Base-by-base conservation (phyloP, 2,888 invertebrate species). In the Pollenia angustigena region DNA sequence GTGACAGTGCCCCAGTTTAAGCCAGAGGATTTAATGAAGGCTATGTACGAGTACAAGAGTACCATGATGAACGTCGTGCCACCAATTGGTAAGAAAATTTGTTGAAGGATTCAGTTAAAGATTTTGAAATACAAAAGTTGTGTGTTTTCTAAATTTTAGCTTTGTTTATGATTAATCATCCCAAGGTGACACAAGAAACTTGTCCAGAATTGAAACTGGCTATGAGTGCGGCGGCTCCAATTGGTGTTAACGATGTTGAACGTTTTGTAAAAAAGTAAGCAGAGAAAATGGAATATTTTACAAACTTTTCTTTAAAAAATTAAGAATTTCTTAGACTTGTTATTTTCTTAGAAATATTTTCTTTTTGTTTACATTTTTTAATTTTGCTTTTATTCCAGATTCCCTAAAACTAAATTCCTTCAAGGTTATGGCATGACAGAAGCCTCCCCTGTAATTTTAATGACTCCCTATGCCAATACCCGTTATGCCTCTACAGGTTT, bases 381-480 rank as follows among this genome's bases (percentile, higher is more conserved):
- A n/a, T n/a, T n/a, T n/a, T n/a, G n/a, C n/a, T n/a, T n/a, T n/a
- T 69, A 10, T 9, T 9, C 0, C n/a, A 93, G 93, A 74, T 93
- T 92, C 88, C 92, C 92, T 0, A 87, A 91, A 0, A 74, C 87
- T 0, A 66, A 85, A 1, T 92, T 93, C 81, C 88, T 90, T 23
- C 93, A 95, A 94, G 96, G 95, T 7, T 96, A 96, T 89, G 97
- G 97, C 2, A 94, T 97, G 90, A 96, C 97, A 0, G 97, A 97
- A 92, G 94, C 96, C 0, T 95, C 96, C 0, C 96, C 96, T 0
- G 94, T 94, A 0, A 93, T 95, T 0, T 89, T 95, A 0, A 80
- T 95, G 56, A 93, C 93, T 0, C 89, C 91, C 0, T 52, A 78
- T 1, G 90, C 89, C 4, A 90, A 90, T 16, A 91, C 88, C 1